Evolutionary conservation across 2,797 vertebrate genomes (phyloP), one percentile per base, ranked within the genome.

Genomic region (Nyctalus aviator): DNA sequence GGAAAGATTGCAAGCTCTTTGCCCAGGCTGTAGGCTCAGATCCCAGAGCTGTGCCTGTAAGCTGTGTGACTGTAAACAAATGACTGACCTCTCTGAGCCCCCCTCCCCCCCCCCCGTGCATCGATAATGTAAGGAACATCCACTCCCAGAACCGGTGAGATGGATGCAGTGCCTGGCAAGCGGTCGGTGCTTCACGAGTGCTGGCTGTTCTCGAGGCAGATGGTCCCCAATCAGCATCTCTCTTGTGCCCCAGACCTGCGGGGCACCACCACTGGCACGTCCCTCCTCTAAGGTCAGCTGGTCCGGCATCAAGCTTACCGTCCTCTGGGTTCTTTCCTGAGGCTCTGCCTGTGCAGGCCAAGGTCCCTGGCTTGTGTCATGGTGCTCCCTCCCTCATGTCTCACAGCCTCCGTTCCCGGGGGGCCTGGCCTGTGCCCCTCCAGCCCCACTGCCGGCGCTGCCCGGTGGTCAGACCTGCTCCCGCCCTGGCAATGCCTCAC

Each of bases 181-280:
- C 8, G 7, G 59, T 32, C 0, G 2, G 82, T 9, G 50, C 72
- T 64, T 48, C 23, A 27, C 4, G 18, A 30, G 21, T 21, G 18
- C 15, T 17, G 18, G 21, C 17, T 66, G 30, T 66, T 83, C 41
- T 84, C 64, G 13, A n/a, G 71, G 32, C 62, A 37, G 23, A 14
- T 32, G 37, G 76, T 7, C 53, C 53, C 30, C 9, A 17, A 44
- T 4, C 1, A 25, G 15, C 37, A 0, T 57, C 15, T 46, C 57
- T 44, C 32, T 20, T 9, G 50, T 35, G 46, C 66, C 50, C 32
- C 64, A 48, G 83, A 14, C 71, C 23, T 21, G 11, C 30, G 15
- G 72, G 55, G 10, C 1, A 6, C 13, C 0, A 2, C 20, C 15
- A 0, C 9, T 15, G 9, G 27, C 75, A 9, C 4, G 1, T n/a